phyloP scores from a whole-genome alignment of 2,888 invertebrate species.

The Andrena bucephala region DNA sequence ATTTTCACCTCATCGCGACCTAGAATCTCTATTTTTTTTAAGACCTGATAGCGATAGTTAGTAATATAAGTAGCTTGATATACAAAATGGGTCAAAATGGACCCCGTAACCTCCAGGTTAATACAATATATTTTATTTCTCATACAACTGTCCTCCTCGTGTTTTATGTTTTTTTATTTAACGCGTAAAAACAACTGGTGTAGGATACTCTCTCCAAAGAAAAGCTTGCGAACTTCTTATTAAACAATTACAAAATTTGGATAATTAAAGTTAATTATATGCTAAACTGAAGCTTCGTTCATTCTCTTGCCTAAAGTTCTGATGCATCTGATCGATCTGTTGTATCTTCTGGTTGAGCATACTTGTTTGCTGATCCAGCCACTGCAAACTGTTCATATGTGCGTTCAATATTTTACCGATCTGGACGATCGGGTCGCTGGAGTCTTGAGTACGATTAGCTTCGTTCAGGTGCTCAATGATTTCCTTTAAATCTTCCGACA shows the following conservation, averaged over 20 bases:
- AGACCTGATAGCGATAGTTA: too few relatives aligned
- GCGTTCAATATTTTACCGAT: constrained; percentile 97
- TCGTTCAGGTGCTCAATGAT: constrained; percentile 97
- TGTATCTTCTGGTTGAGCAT: constrained; percentile 92
- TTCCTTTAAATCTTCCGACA: constrained; percentile 97
- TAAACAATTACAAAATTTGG: constrained; percentile 8
- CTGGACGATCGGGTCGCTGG: constrained; percentile 95
- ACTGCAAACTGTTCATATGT: constrained; percentile 97
- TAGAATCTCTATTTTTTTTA: too few relatives aligned
- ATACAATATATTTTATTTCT: constrained; percentile 58
- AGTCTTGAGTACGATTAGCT: constrained; percentile 92
- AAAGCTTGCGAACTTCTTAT: constrained; percentile 17
- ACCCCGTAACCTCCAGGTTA: neutral
- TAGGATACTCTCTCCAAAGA: neutral
- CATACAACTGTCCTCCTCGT: constrained; percentile 8
- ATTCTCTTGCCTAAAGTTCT: constrained; percentile 91
- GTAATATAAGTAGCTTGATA: too few relatives aligned
- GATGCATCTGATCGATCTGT: constrained; percentile 92
- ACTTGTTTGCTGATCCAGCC: constrained; percentile 95
- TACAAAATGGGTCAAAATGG: too few relatives aligned
- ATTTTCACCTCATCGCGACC: too few relatives aligned
- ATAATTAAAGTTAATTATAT: constrained; percentile 80
- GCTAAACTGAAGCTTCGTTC: constrained; percentile 89
- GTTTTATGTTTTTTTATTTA: constrained; percentile 2
- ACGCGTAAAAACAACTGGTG: constrained; percentile 11